These are phyloP conservation scores for Argyra leucocephala DNA, from an alignment of 2,888 invertebrate species.

Conservation along the genomic window DNA sequence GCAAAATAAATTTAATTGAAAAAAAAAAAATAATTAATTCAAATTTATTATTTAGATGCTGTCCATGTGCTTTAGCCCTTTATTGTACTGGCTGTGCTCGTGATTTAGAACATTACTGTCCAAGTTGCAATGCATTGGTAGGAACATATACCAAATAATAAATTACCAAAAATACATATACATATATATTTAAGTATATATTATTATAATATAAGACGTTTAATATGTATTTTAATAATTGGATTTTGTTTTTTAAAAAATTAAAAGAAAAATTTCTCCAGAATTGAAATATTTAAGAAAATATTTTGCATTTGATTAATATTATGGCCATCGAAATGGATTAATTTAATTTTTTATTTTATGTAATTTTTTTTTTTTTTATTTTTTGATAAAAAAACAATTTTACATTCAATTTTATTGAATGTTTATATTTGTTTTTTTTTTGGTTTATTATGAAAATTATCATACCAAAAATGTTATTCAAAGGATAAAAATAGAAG, in stretches of 20 bases:
- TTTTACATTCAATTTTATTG: background rate
- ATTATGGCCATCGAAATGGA: background rate
- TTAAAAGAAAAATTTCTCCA: too few species aligned
- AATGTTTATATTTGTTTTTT: background rate
- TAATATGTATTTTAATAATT: background rate
- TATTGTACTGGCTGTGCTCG: slow-evolving; percentile 1
- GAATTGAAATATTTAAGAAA: background rate
- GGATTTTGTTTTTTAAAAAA: background rate
- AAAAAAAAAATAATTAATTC: too few species aligned
- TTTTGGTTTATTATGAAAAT: background rate
- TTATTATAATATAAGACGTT: background rate
- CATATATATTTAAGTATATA: background rate
- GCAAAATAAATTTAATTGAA: too few species aligned
- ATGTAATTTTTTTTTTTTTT: background rate
- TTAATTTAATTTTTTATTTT: background rate
- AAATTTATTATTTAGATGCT: background rate
- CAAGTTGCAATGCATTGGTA: background rate
- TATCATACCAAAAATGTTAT: background rate
- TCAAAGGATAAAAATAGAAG: background rate
- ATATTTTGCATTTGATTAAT: background rate
- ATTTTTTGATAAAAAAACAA: background rate
- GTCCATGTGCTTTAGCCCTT: background rate
- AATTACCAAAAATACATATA: background rate
- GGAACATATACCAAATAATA: background rate
- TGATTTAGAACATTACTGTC: background rate